phyloP scores from a whole-genome alignment of 1,140 invertebrate genomes.

The Helicoverpa zea region DNA sequence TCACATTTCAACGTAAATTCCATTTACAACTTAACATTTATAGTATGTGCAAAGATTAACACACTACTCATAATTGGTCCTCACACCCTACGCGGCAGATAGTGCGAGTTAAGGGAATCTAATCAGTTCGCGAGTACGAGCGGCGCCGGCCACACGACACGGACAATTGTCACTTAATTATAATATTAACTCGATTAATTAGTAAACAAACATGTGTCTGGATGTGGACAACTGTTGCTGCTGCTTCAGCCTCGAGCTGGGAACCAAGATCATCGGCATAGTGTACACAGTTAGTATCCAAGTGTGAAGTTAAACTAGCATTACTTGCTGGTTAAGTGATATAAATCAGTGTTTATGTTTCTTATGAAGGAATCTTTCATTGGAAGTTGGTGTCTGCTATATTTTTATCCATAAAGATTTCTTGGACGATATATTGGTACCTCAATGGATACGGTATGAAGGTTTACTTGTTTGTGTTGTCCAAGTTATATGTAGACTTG shows the following conservation, averaged over 20 bases:
- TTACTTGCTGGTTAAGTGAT: no score
- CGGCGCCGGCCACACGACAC: not conserved
- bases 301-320: not conserved
- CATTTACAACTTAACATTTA: not conserved
- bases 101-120: slow-evolving; percentile 19
- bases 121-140: slow-evolving; percentile 3
- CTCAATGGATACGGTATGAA: no score
- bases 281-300: slow-evolving; percentile 66
- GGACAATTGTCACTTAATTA: not conserved
- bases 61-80: slow-evolving; percentile 4
- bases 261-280: slow-evolving; percentile 68
- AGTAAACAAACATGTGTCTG: slow-evolving; percentile 65
- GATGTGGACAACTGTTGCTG: slow-evolving; percentile 67
- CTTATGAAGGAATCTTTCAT: not conserved
- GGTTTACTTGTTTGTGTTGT: no score
- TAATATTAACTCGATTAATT: slow-evolving; percentile 13
- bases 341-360: not conserved
- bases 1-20: not conserved
- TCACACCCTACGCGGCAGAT: slow-evolving; percentile 17
- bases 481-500: no score
- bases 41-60: slow-evolving; percentile 8
- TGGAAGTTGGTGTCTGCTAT: no score
- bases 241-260: slow-evolving; percentile 67
- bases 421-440: no score
- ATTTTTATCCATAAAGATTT: no score